Conservation (phyloP, 2,888 invertebrate species). For the Phanerotoma sp. region DNA sequence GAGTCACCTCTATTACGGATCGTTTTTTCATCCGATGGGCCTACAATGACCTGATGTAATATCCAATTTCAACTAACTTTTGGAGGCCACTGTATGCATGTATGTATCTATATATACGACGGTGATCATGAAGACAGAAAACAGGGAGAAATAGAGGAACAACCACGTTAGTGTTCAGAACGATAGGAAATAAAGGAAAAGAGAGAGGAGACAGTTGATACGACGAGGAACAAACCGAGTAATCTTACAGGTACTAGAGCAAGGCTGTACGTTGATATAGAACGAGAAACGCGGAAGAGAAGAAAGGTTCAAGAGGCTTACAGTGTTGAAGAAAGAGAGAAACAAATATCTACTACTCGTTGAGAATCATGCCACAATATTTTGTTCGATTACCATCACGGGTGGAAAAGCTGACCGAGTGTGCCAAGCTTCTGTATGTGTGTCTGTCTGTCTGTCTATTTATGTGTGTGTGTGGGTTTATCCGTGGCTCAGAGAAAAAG, state of each 20-base stretch:
- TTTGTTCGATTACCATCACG: constrained; percentile 54
- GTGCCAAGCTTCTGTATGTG: constrained; percentile 21
- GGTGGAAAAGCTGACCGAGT: constrained; percentile 44
- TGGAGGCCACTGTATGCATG: constrained; percentile 3
- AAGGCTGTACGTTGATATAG: constrained; percentile 22
- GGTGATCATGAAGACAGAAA: constrained; percentile 20
- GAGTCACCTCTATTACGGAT: no score
- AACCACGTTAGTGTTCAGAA: constrained; percentile 12
- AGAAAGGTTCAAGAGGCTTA: neutral
- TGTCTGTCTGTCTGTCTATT: no score
- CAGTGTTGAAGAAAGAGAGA: constrained; percentile 13
- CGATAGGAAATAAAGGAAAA: constrained; percentile 17
- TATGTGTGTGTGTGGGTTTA: no score
- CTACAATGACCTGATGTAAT: no score
- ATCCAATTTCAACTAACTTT: no score
- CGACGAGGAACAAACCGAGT: constrained; percentile 14
- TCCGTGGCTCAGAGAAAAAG: constrained; percentile 22
- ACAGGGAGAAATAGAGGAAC: constrained; percentile 24
- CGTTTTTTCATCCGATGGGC: no score
- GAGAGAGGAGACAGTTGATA: constrained; percentile 11
- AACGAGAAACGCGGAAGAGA: constrained; percentile 29
- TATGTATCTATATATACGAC: constrained; percentile 3
- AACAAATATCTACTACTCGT: constrained; percentile 22
- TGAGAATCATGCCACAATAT: constrained; percentile 52
- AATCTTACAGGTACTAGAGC: constrained; percentile 16